Percentiles rank a stretch among this genome's conserved stretches.
Evolutionary conservation across 1,140 invertebrate genomes (phyloP).

Genomic region (Bombus fervidus): DNA sequence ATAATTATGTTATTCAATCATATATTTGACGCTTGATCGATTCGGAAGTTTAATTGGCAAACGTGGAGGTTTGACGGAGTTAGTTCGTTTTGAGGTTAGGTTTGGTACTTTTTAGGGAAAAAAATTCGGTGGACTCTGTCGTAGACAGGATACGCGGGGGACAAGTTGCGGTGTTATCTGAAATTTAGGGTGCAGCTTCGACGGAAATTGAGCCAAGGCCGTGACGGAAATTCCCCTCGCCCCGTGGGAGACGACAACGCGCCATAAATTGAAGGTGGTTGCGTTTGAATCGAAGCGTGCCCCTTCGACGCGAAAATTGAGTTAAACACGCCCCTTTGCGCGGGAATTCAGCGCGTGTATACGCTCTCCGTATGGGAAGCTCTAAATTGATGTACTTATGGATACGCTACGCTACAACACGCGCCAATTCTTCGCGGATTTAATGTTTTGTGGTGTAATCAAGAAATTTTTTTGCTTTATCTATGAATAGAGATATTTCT

Average conservation of each 20-base stretch:
- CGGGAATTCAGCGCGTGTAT: not conserved
- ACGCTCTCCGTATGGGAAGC: not conserved
- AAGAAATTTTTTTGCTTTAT: not conserved
- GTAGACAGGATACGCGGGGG: constrained; percentile 58
- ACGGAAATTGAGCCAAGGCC: constrained; percentile 66
- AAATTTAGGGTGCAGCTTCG: constrained; percentile 62
- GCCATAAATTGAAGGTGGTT: constrained; percentile 60
- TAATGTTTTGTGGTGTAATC: not conserved
- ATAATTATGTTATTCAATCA: no score
- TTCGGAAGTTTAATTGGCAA: no score
- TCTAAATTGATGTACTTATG: constrained; percentile 34
- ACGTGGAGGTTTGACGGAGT: no score
- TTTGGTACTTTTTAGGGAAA: not conserved
- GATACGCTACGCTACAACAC: not conserved
- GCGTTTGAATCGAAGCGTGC: constrained; percentile 61
- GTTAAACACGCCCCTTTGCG: constrained; percentile 42
- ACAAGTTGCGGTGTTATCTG: constrained; percentile 67
- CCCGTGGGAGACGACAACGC: constrained; percentile 47
- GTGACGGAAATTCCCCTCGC: constrained; percentile 43
- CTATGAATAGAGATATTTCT: not conserved
- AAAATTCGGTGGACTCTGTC: not conserved
- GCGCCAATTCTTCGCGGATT: not conserved
- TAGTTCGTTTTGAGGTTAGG: not conserved
- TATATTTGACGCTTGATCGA: no score
- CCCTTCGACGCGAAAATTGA: constrained; percentile 52